Percentiles rank a stretch among this genome's conserved stretches.
phyloP scores from a whole-genome alignment of 2,113 vertebrate species.

The Dasyornis broadbenti region DNA sequence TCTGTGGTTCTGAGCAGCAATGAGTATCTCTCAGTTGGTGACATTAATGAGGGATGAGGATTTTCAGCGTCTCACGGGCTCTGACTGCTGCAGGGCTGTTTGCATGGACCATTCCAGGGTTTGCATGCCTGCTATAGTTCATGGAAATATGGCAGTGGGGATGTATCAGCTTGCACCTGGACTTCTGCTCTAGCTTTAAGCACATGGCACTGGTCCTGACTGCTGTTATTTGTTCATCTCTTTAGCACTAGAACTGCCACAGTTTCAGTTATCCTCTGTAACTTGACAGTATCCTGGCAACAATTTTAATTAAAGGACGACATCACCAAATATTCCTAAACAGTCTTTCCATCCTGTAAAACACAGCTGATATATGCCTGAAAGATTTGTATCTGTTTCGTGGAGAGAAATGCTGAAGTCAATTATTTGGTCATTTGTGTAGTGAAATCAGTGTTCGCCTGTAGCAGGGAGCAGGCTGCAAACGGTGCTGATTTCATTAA shows the following conservation, averaged over 20 bases:
- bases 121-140: neutral
- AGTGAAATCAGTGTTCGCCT: constrained; percentile 18
- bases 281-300: constrained; percentile 36
- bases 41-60: neutral
- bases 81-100: neutral
- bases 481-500: constrained; percentile 29
- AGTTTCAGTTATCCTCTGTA: neutral
- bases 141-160: neutral
- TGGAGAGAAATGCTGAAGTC: constrained; percentile 16
- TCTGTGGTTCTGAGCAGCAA: neutral
- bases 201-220: neutral
- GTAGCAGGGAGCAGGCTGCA: constrained; percentile 25
- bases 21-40: neutral
- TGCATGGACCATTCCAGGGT: neutral
- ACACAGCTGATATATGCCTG: neutral
- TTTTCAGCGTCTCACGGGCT: neutral
- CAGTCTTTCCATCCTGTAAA: neutral
- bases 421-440: neutral
- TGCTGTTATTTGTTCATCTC: neutral
- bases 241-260: neutral
- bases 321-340: neutral
- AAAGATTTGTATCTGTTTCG: constrained; percentile 11
- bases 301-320: neutral
- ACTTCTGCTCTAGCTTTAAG: neutral
- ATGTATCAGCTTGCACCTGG: neutral